These are phyloP conservation scores for Sisyra nigra DNA, from an alignment of 2,888 invertebrate species.

Conservation along the genomic window DNA sequence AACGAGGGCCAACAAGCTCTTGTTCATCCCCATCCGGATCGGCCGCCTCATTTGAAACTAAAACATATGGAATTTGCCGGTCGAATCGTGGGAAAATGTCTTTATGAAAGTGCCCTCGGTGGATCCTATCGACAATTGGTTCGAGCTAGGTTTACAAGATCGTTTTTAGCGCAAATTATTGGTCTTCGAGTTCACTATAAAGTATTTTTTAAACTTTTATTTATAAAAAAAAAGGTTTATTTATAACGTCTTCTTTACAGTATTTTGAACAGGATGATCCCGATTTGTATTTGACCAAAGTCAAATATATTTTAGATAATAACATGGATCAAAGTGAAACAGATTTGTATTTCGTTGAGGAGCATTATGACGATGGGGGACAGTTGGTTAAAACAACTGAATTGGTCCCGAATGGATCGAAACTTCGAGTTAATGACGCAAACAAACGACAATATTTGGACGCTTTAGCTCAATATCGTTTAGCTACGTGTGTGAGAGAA, in stretches of 20 bases:
- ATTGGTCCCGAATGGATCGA: slow-evolving; percentile 67
- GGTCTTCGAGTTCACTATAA: slow-evolving; percentile 86
- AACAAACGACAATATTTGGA: slow-evolving; percentile 75
- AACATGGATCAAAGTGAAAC: slow-evolving; percentile 66
- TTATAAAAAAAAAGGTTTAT: background rate
- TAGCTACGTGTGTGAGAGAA: slow-evolving; percentile 63
- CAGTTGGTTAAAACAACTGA: slow-evolving; percentile 65
- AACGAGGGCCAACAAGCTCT: slow-evolving; percentile 74
- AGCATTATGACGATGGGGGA: slow-evolving; percentile 67
- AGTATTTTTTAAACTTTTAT: slow-evolving; percentile 28
- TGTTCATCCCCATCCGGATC: slow-evolving; percentile 74
- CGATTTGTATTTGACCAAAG: slow-evolving; percentile 81
- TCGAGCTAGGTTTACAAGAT: slow-evolving; percentile 76
- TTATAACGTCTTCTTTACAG: slow-evolving; percentile 29
- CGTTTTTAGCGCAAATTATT: slow-evolving; percentile 87
- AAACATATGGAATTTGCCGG: slow-evolving; percentile 90
- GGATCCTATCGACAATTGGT: slow-evolving; percentile 80
- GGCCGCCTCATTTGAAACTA: slow-evolving; percentile 62
- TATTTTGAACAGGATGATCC: slow-evolving; percentile 95
- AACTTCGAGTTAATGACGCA: slow-evolving; percentile 53
- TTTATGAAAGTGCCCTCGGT: slow-evolving; percentile 85
- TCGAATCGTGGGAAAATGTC: slow-evolving; percentile 83
- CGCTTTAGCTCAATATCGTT: slow-evolving; percentile 73
- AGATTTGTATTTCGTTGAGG: slow-evolving; percentile 79
- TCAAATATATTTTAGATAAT: slow-evolving; percentile 82